Percentiles rank a stretch among this genome's conserved stretches.
These are phyloP conservation scores for Malacosoma neustria DNA, from an alignment of 2,888 invertebrate genomes.

Conservation along the genomic window DNA sequence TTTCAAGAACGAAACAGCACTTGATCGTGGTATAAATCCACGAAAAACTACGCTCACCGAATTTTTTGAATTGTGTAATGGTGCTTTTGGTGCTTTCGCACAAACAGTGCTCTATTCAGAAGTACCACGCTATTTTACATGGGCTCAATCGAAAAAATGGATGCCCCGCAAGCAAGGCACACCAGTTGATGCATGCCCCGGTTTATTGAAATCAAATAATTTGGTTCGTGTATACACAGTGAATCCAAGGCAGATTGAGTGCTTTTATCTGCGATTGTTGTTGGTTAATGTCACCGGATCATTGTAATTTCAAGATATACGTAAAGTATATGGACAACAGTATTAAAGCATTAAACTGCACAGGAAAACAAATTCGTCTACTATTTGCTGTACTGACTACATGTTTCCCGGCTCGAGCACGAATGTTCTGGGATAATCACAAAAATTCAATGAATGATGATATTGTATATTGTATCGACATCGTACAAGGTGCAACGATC, in stretches of 20 bases:
- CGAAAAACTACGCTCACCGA: slow-evolving; percentile 16
- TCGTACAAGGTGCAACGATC: slow-evolving; percentile 15
- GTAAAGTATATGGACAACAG: slow-evolving; percentile 12
- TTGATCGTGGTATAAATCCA: slow-evolving; percentile 16
- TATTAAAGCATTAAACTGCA: slow-evolving; percentile 3
- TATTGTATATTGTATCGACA: slow-evolving; percentile 17
- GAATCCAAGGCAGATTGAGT: slow-evolving; percentile 14
- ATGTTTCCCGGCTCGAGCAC: slow-evolving; percentile 9
- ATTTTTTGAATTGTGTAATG: slow-evolving; percentile 8
- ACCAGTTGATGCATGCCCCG: slow-evolving; percentile 7
- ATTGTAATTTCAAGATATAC: slow-evolving; percentile 11
- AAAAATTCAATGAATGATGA: slow-evolving; percentile 16
- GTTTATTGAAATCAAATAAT: slow-evolving; percentile 12
- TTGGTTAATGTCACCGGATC: slow-evolving; percentile 16
- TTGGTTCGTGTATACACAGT: slow-evolving; percentile 19
- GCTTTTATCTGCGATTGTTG: slow-evolving; percentile 19
- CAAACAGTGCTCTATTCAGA: slow-evolving; percentile 8
- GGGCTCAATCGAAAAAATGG: slow-evolving; percentile 10
- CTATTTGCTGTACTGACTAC: slow-evolving; percentile 7
- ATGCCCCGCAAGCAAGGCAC: slow-evolving; percentile 12
- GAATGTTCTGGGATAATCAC: slow-evolving; percentile 13
- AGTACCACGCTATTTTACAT: slow-evolving; percentile 12
- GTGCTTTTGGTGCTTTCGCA: slow-evolving; percentile 10
- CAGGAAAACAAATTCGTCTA: neutral
- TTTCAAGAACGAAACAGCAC: slow-evolving; percentile 14